phyloP scores from a whole-genome alignment of 2,113 vertebrate species.

The Embiotoca jacksoni region DNA sequence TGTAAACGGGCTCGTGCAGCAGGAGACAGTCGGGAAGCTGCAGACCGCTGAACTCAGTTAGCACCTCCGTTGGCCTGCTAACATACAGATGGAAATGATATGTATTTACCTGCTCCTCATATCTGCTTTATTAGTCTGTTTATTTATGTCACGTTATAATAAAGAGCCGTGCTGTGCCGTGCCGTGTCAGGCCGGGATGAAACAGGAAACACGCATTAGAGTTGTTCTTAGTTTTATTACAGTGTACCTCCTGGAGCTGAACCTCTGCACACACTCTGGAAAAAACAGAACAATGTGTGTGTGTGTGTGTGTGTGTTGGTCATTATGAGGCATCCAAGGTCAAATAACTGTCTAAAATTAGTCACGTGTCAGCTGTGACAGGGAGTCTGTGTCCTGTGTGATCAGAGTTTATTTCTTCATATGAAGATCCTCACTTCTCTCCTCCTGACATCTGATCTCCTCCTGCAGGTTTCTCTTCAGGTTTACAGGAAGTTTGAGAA shows the following conservation, averaged over 20 bases:
- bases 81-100: slow-evolving; percentile 38
- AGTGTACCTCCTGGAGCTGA: too few species aligned
- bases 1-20: too few species aligned
- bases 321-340: slow-evolving; percentile 50
- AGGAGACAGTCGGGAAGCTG: neutral
- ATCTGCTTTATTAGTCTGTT: too few species aligned
- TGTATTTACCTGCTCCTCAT: neutral
- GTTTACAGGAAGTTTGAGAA: too few species aligned
- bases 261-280: too few species aligned
- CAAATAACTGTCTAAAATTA: slow-evolving; percentile 60
- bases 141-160: neutral
- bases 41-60: neutral
- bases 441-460: too few species aligned
- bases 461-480: too few species aligned
- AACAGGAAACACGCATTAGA: too few species aligned
- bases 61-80: slow-evolving; percentile 2
- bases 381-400: slow-evolving; percentile 21
- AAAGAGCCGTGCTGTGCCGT: neutral
- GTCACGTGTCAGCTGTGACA: slow-evolving; percentile 61
- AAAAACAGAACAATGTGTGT: too few species aligned
- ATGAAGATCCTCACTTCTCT: too few species aligned
- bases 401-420: too few species aligned
- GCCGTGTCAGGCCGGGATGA: neutral
- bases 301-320: slow-evolving; percentile 1
- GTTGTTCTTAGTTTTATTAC: too few species aligned